Conservation (phyloP, 2,888 invertebrate genomes). For the Cistogaster globosa region DNA sequence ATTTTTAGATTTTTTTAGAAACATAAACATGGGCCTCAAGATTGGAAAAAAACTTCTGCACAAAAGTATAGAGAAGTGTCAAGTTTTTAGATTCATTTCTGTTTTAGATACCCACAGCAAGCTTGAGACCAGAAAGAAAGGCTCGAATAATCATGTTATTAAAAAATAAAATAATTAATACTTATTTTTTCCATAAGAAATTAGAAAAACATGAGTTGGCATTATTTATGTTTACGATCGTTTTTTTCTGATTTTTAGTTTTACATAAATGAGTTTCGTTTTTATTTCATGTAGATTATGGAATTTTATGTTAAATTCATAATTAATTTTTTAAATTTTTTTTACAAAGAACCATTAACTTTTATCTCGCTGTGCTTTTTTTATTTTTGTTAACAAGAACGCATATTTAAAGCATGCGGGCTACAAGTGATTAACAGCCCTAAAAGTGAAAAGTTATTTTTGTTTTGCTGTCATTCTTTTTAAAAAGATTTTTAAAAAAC, state of each 20-base stretch:
- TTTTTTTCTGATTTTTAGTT: conserved; percentile 8
- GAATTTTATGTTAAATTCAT: conserved; percentile 14
- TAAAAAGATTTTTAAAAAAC: conserved; percentile 18
- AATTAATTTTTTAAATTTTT: conserved; percentile 6
- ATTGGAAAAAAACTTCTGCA: not conserved
- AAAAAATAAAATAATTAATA: no score
- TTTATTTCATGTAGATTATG: not conserved
- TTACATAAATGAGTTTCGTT: not conserved
- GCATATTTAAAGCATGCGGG: conserved; percentile 26
- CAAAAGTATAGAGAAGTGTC: not conserved
- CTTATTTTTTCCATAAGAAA: not conserved
- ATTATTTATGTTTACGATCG: not conserved
- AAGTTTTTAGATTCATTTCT: not conserved
- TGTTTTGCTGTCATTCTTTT: conserved; percentile 9
- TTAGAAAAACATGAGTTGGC: conserved; percentile 45
- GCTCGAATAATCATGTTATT: conserved; percentile 45
- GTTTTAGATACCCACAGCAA: not conserved
- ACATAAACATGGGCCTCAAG: not conserved
- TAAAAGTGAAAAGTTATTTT: conserved; percentile 49
- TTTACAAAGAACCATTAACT: conserved; percentile 28
- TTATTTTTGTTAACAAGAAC: no score
- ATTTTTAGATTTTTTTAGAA: conserved; percentile 40
- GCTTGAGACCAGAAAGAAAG: not conserved
- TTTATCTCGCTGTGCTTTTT: not conserved
- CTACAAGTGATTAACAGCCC: conserved; percentile 25